Percentiles rank a stretch among this genome's conserved stretches.
Conservation (phyloP, 2,113 vertebrate species). For the Lophura nycthemera region DNA sequence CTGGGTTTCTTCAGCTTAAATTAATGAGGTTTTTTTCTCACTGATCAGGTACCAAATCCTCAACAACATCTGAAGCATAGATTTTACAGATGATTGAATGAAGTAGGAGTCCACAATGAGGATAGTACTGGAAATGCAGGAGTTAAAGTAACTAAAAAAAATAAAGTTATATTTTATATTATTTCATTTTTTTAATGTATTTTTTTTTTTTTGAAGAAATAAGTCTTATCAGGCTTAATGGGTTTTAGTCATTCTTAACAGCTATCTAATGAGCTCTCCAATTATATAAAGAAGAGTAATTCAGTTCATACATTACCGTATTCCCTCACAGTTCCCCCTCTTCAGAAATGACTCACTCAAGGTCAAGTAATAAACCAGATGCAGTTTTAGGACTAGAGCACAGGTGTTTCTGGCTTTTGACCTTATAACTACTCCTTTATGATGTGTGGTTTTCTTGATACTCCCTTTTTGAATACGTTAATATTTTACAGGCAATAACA, state of each 20-base stretch:
- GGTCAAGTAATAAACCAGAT: neutral
- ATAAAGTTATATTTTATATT: neutral
- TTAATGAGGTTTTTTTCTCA: neutral
- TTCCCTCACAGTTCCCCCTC: neutral
- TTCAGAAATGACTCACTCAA: neutral
- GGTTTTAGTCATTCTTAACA: slow-evolving; percentile 21
- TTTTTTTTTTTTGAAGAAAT: neutral
- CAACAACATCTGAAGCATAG: neutral
- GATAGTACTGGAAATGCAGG: neutral
- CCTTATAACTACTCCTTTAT: neutral
- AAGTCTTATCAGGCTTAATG: neutral
- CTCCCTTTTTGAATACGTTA: neutral
- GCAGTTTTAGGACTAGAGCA: neutral
- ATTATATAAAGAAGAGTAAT: slow-evolving; percentile 1
- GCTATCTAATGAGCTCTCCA: slow-evolving; percentile 29
- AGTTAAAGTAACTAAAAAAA: neutral
- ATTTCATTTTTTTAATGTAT: neutral
- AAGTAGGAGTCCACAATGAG: neutral
- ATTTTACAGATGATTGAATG: neutral
- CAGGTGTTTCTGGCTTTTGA: neutral
- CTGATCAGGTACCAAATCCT: neutral
- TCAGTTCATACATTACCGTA: neutral
- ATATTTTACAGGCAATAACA: neutral
- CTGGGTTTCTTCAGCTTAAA: neutral
- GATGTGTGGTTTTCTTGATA: neutral